Percentiles rank a stretch among this genome's conserved stretches.
Evolutionary conservation across 2,113 vertebrate species (phyloP).

Genomic region (Protomyctophum bolini): DNA sequence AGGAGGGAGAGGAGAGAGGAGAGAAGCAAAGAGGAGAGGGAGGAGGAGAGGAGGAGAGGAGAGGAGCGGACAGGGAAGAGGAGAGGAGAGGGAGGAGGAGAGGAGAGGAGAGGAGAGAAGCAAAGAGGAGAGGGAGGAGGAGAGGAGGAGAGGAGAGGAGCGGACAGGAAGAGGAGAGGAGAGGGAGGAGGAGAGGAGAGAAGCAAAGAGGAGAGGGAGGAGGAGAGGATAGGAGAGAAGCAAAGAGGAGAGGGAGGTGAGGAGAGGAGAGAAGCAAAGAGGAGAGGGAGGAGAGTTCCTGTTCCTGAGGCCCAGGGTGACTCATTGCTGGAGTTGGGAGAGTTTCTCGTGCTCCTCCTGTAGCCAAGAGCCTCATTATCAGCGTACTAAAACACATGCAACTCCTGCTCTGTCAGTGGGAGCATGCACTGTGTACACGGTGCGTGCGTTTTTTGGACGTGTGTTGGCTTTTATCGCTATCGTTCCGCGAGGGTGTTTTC

Average conservation of each 20-base stretch:
- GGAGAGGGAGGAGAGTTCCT: conserved; percentile 3
- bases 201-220: conserved; percentile 15
- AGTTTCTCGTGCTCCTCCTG: conserved; percentile 47
- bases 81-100: too few species aligned
- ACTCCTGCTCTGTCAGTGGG: conserved; percentile 30
- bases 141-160: too few species aligned
- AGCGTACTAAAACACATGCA: conserved; percentile 35
- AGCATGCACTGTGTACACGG: neutral
- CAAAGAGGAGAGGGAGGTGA: neutral
- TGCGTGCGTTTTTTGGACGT: neutral
- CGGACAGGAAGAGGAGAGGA: too few species aligned
- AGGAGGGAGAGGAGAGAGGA: too few species aligned
- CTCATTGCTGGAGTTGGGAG: conserved; percentile 58
- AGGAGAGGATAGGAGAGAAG: conserved; percentile 47
- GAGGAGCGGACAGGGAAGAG: too few species aligned
- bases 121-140: too few species aligned
- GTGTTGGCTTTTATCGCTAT: conserved; percentile 51
- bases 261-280: neutral
- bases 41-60: too few species aligned
- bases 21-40: too few species aligned
- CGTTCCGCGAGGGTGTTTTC: conserved; percentile 57
- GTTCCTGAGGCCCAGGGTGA: conserved; percentile 52
- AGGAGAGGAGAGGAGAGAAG: too few species aligned
- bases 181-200: neutral
- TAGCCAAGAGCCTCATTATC: conserved; percentile 53